Evolutionary conservation across 2,888 invertebrate genomes (phyloP).

Genomic region (Chalcis sispes): DNA sequence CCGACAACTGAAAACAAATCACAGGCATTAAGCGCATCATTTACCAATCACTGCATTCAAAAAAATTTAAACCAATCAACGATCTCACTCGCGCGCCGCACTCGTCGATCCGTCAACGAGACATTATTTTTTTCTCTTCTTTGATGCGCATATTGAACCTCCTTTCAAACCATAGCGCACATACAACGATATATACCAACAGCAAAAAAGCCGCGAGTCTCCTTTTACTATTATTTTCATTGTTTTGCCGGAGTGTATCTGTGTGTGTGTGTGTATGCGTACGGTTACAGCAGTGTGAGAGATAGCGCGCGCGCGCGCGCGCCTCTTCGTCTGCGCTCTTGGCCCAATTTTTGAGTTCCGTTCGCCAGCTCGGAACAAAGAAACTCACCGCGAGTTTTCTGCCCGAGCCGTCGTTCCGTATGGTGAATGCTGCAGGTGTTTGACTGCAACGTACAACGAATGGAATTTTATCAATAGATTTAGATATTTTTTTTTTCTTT

Average conservation of each 20-base stretch:
- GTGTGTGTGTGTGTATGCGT: neutral
- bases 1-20: too few relatives aligned
- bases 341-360: slow-evolving; percentile 61
- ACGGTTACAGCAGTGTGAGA: neutral
- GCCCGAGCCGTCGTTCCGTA: slow-evolving; percentile 16
- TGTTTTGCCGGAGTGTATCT: neutral
- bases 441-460: too few relatives aligned
- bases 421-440: too few relatives aligned
- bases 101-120: neutral
- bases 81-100: too few relatives aligned
- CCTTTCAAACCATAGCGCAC: neutral
- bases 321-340: slow-evolving; percentile 43
- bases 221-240: slow-evolving; percentile 11
- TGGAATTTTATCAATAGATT: too few relatives aligned
- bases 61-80: too few relatives aligned
- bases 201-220: neutral
- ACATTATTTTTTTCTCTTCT: neutral
- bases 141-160: too few relatives aligned
- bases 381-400: slow-evolving; percentile 34
- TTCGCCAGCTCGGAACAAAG: slow-evolving; percentile 58
- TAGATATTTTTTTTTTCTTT: too few relatives aligned
- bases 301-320: slow-evolving; percentile 10
- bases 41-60: too few relatives aligned
- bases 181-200: too few relatives aligned
- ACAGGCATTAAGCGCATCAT: too few relatives aligned